Percentiles rank a stretch among this genome's conserved stretches.
phyloP scores from a whole-genome alignment of 1,140 invertebrate genomes.

The Macrotrachela quadricornifera region DNA sequence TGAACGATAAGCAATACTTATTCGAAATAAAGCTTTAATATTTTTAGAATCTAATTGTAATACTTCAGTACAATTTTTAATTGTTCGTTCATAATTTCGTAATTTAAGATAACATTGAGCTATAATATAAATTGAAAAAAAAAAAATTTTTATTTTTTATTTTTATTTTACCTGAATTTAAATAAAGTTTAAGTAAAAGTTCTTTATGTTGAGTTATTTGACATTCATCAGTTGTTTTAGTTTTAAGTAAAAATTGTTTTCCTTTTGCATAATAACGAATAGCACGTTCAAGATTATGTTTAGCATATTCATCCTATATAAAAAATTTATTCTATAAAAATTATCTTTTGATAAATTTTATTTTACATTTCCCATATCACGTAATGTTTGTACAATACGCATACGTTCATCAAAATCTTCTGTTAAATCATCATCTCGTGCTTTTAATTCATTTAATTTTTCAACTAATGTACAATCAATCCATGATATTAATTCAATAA shows the following conservation, averaged over 20 bases:
- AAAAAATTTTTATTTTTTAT: too few species aligned
- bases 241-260: constrained; percentile 5
- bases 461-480: not conserved
- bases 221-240: not conserved
- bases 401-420: not conserved
- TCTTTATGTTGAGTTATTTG: not conserved
- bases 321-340: too few species aligned
- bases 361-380: not conserved
- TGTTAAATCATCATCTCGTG: too few species aligned
- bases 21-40: constrained; percentile 2
- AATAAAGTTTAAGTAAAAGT: not conserved
- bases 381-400: not conserved
- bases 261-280: constrained; percentile 2
- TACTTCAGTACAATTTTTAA: constrained; percentile 2
- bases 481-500: constrained; percentile 2
- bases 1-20: not conserved
- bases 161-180: not conserved
- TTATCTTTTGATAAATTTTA: too few species aligned
- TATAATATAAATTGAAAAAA: not conserved
- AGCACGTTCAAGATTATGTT: constrained; percentile 2
- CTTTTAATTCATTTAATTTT: too few species aligned
- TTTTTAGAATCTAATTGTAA: not conserved
- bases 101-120: constrained; percentile 5
- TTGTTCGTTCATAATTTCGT: not conserved
- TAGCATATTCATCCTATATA: constrained; percentile 2